These are phyloP conservation scores for Melanotaenia boesemani DNA, from an alignment of 2,797 vertebrate species.

Conservation along the genomic window DNA sequence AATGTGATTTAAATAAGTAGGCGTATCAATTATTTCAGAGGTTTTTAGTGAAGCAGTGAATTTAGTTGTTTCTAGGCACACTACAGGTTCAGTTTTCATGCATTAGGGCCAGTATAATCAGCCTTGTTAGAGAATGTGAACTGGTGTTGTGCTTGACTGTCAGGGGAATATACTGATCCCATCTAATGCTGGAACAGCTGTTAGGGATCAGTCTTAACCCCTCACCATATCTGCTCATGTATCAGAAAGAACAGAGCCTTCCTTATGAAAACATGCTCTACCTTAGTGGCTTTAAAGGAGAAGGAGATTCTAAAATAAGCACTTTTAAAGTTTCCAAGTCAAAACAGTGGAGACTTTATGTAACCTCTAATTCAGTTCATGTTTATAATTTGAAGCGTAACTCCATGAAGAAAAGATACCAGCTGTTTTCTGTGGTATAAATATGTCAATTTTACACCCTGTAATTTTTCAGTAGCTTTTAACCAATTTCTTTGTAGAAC, in stretches of 20 bases:
- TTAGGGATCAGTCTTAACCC: slow-evolving; percentile 78
- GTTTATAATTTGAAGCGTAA: slow-evolving; percentile 45
- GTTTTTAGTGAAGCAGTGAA: background rate
- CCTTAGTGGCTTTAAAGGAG: slow-evolving; percentile 58
- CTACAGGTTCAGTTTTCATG: slow-evolving; percentile 25
- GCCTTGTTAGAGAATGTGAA: slow-evolving; percentile 75
- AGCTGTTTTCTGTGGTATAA: slow-evolving; percentile 23
- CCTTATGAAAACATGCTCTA: slow-evolving; percentile 68
- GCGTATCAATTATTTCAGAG: background rate
- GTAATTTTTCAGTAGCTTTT: slow-evolving; percentile 16
- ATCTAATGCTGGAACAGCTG: slow-evolving; percentile 81
- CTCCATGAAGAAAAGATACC: slow-evolving; percentile 27
- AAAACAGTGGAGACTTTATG: slow-evolving; percentile 39
- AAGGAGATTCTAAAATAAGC: slow-evolving; percentile 65
- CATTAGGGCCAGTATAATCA: slow-evolving; percentile 51
- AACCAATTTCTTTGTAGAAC: background rate
- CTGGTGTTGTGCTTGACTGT: slow-evolving; percentile 49
- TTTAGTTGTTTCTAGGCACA: slow-evolving; percentile 7
- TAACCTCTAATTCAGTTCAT: slow-evolving; percentile 25
- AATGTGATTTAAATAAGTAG: background rate
- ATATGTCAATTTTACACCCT: slow-evolving; percentile 17
- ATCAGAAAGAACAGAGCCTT: slow-evolving; percentile 66
- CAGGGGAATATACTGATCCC: slow-evolving; percentile 78
- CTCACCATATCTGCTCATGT: slow-evolving; percentile 73
- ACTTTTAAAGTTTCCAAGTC: slow-evolving; percentile 46